These are phyloP conservation scores for Paralinhomoeus sp. DNA, from an alignment of 2,888 invertebrate genomes.

Conservation along the genomic window DNA sequence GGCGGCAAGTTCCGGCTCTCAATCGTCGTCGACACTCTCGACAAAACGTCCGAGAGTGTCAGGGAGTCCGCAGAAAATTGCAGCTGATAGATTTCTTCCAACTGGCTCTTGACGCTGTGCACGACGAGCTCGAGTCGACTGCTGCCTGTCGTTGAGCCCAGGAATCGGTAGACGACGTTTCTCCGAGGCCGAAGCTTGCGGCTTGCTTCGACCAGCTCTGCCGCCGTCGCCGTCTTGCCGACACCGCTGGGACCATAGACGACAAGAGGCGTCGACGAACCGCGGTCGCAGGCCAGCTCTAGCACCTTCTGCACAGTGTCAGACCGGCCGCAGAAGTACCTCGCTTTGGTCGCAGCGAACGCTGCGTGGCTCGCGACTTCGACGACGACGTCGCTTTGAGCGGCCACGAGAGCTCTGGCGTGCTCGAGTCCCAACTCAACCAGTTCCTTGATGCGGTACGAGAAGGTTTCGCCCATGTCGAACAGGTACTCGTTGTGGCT, in stretches of 20 bases:
- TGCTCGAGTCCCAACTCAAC: neutral
- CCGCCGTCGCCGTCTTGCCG: slow-evolving; percentile 76
- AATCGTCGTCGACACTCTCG: slow-evolving; percentile 30
- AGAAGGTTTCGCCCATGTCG: neutral
- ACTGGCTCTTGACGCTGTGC: slow-evolving; percentile 73
- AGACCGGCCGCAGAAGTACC: neutral
- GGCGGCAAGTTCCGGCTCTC: slow-evolving; percentile 59
- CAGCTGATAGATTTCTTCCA: neutral
- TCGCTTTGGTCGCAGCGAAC: neutral
- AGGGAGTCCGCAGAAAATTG: too few species aligned
- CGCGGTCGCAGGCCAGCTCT: neutral
- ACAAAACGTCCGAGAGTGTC: too few species aligned
- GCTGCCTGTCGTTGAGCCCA: slow-evolving; percentile 86
- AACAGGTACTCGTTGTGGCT: neutral
- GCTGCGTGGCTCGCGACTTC: neutral
- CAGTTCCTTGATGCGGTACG: neutral
- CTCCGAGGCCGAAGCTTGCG: neutral
- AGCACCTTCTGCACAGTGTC: neutral
- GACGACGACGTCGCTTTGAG: neutral
- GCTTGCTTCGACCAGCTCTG: slow-evolving; percentile 38
- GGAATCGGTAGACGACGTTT: slow-evolving; percentile 54
- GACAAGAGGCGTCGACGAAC: slow-evolving; percentile 46
- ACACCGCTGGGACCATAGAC: slow-evolving; percentile 72
- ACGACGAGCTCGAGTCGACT: slow-evolving; percentile 74
- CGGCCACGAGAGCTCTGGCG: neutral